Percentiles rank a stretch among this genome's conserved stretches.
These are phyloP conservation scores for Enteromius treurensis DNA, from an alignment of 2,797 vertebrate genomes.

Conservation along the genomic window DNA sequence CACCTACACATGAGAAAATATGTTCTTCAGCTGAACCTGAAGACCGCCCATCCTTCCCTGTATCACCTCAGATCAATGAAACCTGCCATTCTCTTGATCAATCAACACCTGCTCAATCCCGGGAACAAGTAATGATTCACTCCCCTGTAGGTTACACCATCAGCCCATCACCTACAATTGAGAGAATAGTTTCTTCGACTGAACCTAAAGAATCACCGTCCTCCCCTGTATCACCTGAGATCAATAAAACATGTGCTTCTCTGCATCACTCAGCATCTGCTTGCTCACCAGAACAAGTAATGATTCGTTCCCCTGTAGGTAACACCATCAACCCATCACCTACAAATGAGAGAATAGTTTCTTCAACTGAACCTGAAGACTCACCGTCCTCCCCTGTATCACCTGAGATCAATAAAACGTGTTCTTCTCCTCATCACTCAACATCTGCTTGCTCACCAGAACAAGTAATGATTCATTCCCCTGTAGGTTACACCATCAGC, in stretches of 20 bases:
- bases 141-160: too few species aligned
- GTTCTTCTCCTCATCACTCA: not conserved
- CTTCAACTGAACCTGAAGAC: conserved; percentile 62
- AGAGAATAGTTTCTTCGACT: conserved; percentile 58
- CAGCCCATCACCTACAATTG: not conserved
- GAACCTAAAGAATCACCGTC: conserved; percentile 52
- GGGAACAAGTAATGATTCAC: not conserved
- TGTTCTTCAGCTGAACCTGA: conserved; percentile 61
- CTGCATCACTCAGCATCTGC: too few species aligned
- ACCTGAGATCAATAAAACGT: not conserved
- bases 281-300: too few species aligned
- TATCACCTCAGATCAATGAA: conserved; percentile 27
- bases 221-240: not conserved
- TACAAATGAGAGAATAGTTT: conserved; percentile 41
- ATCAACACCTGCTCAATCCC: not conserved
- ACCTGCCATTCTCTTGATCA: conserved; percentile 13
- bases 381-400: not conserved
- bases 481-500: not conserved
- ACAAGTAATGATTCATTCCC: not conserved
- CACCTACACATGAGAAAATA: conserved; percentile 30
- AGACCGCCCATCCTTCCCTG: conserved; percentile 11
- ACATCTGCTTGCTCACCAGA: not conserved
- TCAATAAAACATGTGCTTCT: too few species aligned
- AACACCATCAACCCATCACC: too few species aligned
- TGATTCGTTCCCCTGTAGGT: too few species aligned